phyloP scores from a whole-genome alignment of 1,140 invertebrate species.

The Tetranychus urticae region DNA sequence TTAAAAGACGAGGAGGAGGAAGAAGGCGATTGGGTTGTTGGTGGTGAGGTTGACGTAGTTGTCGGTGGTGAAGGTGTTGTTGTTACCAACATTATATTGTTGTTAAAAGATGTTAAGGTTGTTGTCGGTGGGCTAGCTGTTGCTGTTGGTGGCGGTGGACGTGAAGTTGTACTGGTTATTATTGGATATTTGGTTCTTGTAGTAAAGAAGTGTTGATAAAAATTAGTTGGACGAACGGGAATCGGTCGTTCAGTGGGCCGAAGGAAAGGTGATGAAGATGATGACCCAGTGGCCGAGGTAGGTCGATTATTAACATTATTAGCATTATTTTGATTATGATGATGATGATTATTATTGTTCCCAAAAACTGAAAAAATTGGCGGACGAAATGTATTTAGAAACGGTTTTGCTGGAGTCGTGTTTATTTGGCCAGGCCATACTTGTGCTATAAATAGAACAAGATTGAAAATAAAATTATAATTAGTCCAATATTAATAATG shows the following conservation, averaged over 20 bases:
- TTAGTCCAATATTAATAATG: background rate
- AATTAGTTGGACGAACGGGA: background rate
- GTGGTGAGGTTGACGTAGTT: conserved; percentile 1
- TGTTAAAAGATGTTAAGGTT: conserved; percentile 9
- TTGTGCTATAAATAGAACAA: background rate
- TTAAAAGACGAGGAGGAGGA: background rate
- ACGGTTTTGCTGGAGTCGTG: background rate
- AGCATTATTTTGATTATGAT: background rate
- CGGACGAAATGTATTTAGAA: conserved; percentile 6
- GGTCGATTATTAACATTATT: background rate
- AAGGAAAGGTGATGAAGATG: background rate
- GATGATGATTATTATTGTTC: background rate
- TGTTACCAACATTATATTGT: background rate
- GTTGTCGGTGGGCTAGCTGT: conserved; percentile 14
- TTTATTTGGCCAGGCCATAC: background rate
- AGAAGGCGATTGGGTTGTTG: background rate
- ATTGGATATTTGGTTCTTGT: background rate
- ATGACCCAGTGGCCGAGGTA: background rate
- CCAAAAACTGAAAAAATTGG: conserved; percentile 6
- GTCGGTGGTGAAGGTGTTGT: conserved; percentile 6
- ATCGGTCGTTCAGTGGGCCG: background rate
- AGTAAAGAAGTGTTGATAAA: background rate
- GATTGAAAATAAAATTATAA: background rate
- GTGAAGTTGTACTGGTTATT: background rate
- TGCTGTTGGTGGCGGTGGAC: conserved; percentile 12